Percentiles rank a stretch among this genome's conserved stretches.
These are phyloP conservation scores for Noctua pronuba DNA, from an alignment of 2,888 invertebrate species.

Conservation along the genomic window DNA sequence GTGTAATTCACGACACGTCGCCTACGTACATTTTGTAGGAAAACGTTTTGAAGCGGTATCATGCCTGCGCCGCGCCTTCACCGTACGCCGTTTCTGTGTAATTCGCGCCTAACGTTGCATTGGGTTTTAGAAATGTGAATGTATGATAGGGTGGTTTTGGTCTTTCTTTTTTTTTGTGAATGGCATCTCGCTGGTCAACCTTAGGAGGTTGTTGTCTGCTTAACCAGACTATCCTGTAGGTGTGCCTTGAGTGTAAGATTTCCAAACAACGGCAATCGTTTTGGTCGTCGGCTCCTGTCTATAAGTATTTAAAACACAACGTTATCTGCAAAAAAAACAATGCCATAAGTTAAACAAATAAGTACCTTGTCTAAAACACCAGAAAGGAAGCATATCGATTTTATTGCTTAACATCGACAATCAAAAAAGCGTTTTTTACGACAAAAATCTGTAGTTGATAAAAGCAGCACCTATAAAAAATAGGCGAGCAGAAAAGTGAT, in stretches of 20 bases:
- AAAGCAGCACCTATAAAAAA: constrained; percentile 71
- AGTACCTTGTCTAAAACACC: background rate
- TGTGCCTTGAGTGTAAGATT: background rate
- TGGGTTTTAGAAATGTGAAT: background rate
- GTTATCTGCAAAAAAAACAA: background rate
- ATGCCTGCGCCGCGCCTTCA: no score
- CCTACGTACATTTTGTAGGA: no score
- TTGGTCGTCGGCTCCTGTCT: background rate
- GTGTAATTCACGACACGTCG: no score
- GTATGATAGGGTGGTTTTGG: no score
- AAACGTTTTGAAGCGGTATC: no score
- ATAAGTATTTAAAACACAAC: background rate
- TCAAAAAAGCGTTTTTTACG: constrained; percentile 52
- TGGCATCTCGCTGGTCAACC: background rate
- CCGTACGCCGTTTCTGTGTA: no score
- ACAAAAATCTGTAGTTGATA: constrained; percentile 70
- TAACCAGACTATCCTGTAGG: background rate
- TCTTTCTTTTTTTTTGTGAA: no score
- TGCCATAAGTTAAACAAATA: background rate
- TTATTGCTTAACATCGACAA: constrained; percentile 50
- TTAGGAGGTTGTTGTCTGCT: background rate
- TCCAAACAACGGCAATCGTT: background rate
- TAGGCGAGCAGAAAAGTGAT: constrained; percentile 76
- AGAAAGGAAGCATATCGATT: constrained; percentile 22
- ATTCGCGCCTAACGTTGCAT: no score